Evolutionary conservation across 2,888 invertebrate genomes (phyloP).

Genomic region (Nephrotoma guestfalica): DNA sequence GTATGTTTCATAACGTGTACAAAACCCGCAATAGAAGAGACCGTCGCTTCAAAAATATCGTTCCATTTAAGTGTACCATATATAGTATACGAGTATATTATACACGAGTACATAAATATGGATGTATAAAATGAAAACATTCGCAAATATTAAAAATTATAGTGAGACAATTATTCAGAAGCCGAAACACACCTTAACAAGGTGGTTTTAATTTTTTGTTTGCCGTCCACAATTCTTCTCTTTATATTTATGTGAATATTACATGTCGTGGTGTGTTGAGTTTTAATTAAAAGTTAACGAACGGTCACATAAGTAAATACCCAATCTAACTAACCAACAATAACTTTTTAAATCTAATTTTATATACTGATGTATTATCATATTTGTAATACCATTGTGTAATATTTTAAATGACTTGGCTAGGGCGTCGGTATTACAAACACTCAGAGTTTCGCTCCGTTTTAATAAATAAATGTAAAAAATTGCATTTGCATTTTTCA

Average conservation of each 20-base stretch:
- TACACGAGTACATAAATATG: too few species aligned
- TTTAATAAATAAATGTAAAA: too few species aligned
- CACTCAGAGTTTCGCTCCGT: too few species aligned
- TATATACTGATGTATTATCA: not conserved
- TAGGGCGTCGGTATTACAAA: too few species aligned
- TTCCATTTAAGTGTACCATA: not conserved
- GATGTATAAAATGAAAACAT: not conserved
- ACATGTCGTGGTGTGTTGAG: not conserved
- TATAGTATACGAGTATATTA: too few species aligned
- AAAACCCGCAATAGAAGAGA: not conserved
- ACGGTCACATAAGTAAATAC: not conserved
- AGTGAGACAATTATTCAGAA: not conserved
- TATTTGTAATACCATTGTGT: too few species aligned
- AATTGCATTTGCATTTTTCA: too few species aligned
- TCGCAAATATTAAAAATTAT: not conserved
- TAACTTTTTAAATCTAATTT: not conserved
- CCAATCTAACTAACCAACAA: not conserved
- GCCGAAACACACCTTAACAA: not conserved
- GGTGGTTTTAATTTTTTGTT: not conserved
- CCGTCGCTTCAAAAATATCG: not conserved
- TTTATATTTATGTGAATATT: not conserved
- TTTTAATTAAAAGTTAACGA: not conserved
- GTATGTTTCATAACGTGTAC: not conserved
- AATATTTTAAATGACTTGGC: too few species aligned
- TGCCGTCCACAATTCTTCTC: not conserved